Percentiles rank a stretch among this genome's conserved stretches.
These are phyloP conservation scores for Arenaria interpres DNA, from an alignment of 2,113 vertebrate species.

Conservation along the genomic window DNA sequence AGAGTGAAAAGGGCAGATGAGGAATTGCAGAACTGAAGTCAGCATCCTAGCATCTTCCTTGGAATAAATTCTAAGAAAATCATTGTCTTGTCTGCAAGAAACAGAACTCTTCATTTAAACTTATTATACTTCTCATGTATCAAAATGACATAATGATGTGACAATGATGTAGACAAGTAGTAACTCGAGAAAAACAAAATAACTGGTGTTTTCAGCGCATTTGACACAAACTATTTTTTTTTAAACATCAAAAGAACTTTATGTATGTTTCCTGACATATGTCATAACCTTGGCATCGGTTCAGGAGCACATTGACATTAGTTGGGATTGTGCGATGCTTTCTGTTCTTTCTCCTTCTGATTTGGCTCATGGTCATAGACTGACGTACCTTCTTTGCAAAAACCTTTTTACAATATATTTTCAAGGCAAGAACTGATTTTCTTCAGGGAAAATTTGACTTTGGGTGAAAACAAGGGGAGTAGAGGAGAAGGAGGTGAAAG, in stretches of 20 bases:
- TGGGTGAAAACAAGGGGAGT: background rate
- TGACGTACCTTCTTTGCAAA: background rate
- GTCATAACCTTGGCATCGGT: background rate
- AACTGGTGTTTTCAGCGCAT: background rate
- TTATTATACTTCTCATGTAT: background rate
- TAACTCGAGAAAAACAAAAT: background rate
- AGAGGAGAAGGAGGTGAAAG: background rate
- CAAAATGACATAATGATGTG: background rate
- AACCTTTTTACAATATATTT: background rate
- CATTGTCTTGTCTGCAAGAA: background rate
- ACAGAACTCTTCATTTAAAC: background rate
- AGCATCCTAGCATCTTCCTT: background rate
- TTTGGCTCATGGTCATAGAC: background rate
- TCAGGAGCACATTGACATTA: background rate
- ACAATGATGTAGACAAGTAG: background rate
- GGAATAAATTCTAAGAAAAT: background rate
- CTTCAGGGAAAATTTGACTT: background rate
- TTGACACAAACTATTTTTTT: background rate
- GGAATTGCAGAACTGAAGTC: background rate
- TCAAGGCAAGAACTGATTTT: background rate
- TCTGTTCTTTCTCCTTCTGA: background rate
- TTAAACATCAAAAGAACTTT: background rate
- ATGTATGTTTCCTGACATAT: background rate
- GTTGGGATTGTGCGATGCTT: background rate
- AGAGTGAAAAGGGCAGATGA: background rate